Conservation (phyloP, 2,113 vertebrate species). For the Calcarius ornatus region DNA sequence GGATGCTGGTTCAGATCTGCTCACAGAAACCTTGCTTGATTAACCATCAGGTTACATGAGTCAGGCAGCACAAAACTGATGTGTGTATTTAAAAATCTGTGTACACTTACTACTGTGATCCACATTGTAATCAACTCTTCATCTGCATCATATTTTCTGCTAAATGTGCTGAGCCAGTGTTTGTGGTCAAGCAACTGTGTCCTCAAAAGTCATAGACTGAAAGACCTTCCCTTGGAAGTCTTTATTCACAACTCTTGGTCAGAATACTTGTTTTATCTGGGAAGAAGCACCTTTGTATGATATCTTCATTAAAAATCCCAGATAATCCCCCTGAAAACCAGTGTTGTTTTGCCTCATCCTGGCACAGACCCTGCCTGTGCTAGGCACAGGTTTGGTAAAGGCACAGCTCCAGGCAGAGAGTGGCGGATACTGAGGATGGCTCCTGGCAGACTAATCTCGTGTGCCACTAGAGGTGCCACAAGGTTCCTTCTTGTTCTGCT, state of each 20-base stretch:
- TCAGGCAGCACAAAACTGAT: not conserved
- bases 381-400: not conserved
- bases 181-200: not conserved
- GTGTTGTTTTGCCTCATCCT: not conserved
- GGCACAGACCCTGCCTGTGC: not conserved
- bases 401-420: not conserved
- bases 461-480: not conserved
- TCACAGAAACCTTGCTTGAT: not conserved
- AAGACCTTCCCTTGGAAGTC: not conserved
- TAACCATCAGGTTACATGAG: not conserved
- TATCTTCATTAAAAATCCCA: not conserved
- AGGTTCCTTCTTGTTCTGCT: not conserved
- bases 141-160: not conserved
- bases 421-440: too few species aligned
- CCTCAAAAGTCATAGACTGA: not conserved
- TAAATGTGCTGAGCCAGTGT: not conserved
- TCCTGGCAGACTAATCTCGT: not conserved
- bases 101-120: not conserved
- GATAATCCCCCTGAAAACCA: not conserved
- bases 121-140: not conserved
- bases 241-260: not conserved
- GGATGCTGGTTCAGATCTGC: not conserved
- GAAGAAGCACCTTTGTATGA: not conserved
- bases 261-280: not conserved
- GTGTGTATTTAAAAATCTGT: not conserved